These are phyloP conservation scores for Rotaria socialis DNA, from an alignment of 2,888 invertebrate species.

Conservation along the genomic window DNA sequence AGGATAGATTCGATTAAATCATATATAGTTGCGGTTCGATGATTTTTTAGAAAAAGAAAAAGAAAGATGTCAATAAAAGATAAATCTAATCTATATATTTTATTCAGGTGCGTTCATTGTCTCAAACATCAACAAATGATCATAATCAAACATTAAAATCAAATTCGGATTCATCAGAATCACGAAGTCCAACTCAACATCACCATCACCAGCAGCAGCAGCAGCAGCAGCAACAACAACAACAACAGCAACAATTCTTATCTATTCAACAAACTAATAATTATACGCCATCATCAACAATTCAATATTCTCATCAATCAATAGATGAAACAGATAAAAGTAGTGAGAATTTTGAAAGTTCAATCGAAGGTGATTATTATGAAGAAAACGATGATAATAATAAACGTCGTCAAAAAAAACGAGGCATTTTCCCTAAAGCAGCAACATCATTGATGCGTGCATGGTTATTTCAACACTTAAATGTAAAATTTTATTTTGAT, in stretches of 20 bases:
- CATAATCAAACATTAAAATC: conserved; percentile 20
- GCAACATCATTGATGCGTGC: conserved; percentile 99
- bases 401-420: conserved; percentile 86
- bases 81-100: background rate
- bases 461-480: conserved; percentile 99
- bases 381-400: conserved; percentile 34
- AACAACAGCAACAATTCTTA: conserved; percentile 1
- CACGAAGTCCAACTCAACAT: background rate
- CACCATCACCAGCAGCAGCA: background rate
- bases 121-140: conserved; percentile 25
- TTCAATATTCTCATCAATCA: conserved; percentile 30
- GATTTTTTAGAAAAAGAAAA: background rate
- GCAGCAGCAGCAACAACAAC: background rate
- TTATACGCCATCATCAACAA: conserved; percentile 13
- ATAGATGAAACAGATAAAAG: conserved; percentile 33
- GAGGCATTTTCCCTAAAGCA: conserved; percentile 99
- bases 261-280: background rate
- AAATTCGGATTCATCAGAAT: background rate
- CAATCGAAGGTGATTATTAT: conserved; percentile 16
- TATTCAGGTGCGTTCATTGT: conserved; percentile 22
- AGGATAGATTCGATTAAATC: conserved; percentile 2
- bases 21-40: conserved; percentile 19
- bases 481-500: conserved; percentile 69
- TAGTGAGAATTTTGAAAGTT: conserved; percentile 38
- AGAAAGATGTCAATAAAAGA: background rate